A percentile compares a stretch with the other conserved stretches of the same genome.
Conservation (phyloP, 2,113 vertebrate species). For the human region GRCh38 chr1:231617001-231617500, state of each 20-base stretch:
- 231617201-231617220: background rate
- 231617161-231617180: background rate
- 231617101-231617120: background rate
- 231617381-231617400: no score
- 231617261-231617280: background rate
- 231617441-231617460: no score
- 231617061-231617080: background rate
- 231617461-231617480: no score
- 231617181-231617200: background rate
- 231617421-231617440: no score
- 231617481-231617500: no score
- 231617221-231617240: background rate
- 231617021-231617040: background rate
- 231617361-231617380: background rate
- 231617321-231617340: slow-evolving; percentile 12
- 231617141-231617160: background rate
- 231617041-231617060: background rate
- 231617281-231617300: background rate
- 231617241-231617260: background rate
- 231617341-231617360: background rate
- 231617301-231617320: background rate
- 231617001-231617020: background rate
- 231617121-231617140: background rate
- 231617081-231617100: background rate
- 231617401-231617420: no score